Evolutionary conservation across 2,888 invertebrate species (phyloP).

Genomic region (Cryptus viduatorius): DNA sequence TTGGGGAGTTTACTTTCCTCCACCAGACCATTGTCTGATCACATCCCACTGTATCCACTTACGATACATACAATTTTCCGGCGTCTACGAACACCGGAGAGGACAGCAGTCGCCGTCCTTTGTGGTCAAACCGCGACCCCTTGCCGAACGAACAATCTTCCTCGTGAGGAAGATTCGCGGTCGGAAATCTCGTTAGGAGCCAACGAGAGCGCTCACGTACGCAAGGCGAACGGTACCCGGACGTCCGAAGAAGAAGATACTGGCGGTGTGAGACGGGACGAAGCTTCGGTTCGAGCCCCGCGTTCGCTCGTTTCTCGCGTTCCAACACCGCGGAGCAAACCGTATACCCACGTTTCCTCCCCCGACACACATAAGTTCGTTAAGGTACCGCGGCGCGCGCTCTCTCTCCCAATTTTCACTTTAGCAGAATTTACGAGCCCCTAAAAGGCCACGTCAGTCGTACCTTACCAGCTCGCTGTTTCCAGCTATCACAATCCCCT

Average conservation of each 20-base stretch:
- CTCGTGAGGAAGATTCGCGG: conserved; percentile 66
- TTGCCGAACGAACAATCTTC: conserved; percentile 48
- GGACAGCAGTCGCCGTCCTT: conserved; percentile 64
- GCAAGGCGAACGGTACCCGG: conserved; percentile 39
- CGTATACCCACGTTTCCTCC: conserved; percentile 21
- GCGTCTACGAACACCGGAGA: conserved; percentile 18
- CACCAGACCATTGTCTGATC: not conserved
- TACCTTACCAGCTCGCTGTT: conserved; percentile 62
- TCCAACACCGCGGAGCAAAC: conserved; percentile 37
- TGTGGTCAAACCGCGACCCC: conserved; percentile 61
- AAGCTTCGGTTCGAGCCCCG: conserved; percentile 45
- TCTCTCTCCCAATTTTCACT: conserved; percentile 79
- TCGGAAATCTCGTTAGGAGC: conserved; percentile 74
- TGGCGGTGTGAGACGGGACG: conserved; percentile 29
- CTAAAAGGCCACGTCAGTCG: conserved; percentile 78
- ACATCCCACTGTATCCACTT: conserved; percentile 9
- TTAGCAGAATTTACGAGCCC: conserved; percentile 82
- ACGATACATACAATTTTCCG: conserved; percentile 40
- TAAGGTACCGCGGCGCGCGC: conserved; percentile 75
- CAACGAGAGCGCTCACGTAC: conserved; percentile 54
- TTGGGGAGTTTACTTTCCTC: not conserved
- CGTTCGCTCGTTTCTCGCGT: conserved; percentile 36
- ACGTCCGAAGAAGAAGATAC: conserved; percentile 61
- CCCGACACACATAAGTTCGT: conserved; percentile 80
- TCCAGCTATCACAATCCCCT: conserved; percentile 68